These are phyloP conservation scores for Poliocrania exsul DNA, from an alignment of 2,797 vertebrate species.

Conservation along the genomic window DNA sequence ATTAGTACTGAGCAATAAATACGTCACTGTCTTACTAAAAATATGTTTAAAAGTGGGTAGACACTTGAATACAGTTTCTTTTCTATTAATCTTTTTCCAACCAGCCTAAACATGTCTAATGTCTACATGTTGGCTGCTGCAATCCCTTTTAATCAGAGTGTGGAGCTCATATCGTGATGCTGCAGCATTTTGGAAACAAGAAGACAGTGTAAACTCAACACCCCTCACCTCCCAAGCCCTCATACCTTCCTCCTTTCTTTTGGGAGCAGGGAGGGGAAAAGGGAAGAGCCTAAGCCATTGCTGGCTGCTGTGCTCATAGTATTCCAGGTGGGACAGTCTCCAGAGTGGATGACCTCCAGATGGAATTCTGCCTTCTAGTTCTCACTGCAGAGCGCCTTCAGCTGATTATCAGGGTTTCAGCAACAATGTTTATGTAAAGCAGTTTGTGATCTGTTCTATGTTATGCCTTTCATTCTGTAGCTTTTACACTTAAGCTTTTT, in stretches of 20 bases:
- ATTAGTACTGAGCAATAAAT: not conserved
- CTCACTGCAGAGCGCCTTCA: not conserved
- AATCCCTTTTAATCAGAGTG: not conserved
- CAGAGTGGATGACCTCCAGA: not conserved
- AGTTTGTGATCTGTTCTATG: not conserved
- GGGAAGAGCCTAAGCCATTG: not conserved
- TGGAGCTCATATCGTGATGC: not conserved
- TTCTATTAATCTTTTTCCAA: not conserved
- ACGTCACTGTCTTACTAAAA: slow-evolving; percentile 10
- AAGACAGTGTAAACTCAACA: not conserved
- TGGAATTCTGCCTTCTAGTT: not conserved
- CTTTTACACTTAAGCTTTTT: not conserved
- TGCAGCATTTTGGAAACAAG: not conserved
- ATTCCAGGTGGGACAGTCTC: not conserved
- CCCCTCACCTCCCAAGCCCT: too few species aligned
- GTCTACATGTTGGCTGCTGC: not conserved
- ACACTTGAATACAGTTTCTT: not conserved
- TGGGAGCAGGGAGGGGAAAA: not conserved
- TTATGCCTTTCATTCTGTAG: not conserved
- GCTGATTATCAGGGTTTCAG: not conserved
- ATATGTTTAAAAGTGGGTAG: not conserved
- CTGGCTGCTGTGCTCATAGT: not conserved
- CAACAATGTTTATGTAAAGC: not conserved
- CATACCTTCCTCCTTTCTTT: not conserved
- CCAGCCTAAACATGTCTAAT: not conserved